Evolutionary conservation across 2,888 invertebrate genomes (phyloP).

Genomic region (Lydus trimaculatus): DNA sequence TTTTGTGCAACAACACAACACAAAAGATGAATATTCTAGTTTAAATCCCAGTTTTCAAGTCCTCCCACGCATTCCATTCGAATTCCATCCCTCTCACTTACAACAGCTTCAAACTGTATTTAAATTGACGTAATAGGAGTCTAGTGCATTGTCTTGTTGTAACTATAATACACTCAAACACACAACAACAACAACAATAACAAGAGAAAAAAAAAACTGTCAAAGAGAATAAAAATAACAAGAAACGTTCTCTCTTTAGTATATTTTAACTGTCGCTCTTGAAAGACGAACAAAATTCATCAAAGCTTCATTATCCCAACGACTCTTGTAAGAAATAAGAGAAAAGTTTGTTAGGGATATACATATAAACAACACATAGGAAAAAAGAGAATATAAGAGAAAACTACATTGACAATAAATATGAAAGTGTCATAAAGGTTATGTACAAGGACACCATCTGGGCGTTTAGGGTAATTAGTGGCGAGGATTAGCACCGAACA

Average conservation of each 20-base stretch:
- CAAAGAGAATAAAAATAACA: neutral
- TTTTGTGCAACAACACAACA: neutral
- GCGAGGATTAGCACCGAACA: slow-evolving; percentile 44
- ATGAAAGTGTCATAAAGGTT: slow-evolving; percentile 45
- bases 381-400: slow-evolving; percentile 33
- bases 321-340: slow-evolving; percentile 32
- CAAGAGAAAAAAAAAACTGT: neutral
- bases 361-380: slow-evolving; percentile 18
- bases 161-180: neutral
- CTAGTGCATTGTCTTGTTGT: neutral
- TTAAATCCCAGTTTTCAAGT: neutral
- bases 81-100: neutral
- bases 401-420: slow-evolving; percentile 39
- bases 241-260: neutral
- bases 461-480: slow-evolving; percentile 46
- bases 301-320: slow-evolving; percentile 23
- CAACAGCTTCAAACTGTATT: neutral
- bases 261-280: neutral
- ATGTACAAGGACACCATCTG: slow-evolving; percentile 43
- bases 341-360: slow-evolving; percentile 39
- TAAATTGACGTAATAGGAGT: neutral
- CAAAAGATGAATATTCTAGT: neutral
- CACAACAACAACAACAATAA: neutral
- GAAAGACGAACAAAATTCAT: slow-evolving; percentile 11
- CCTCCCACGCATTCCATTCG: neutral